Evolutionary conservation across 2,888 invertebrate species (phyloP).

Genomic region (Cosmorhoe ocellata): DNA sequence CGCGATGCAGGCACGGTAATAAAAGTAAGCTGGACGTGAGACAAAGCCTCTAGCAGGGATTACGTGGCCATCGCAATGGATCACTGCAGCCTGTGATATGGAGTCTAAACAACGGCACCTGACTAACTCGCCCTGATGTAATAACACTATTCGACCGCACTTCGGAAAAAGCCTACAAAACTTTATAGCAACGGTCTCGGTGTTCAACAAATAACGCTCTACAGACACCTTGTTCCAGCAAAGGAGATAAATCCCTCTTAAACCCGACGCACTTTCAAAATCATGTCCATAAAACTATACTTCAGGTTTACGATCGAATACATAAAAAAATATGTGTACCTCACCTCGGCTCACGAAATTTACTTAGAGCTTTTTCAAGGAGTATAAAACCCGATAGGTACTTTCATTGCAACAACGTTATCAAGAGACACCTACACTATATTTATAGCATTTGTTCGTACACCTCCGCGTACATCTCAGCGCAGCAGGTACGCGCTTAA

Average conservation of each 20-base stretch:
- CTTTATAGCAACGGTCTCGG: conserved; percentile 29
- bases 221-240: conserved; percentile 39
- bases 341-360: conserved; percentile 48
- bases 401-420: conserved; percentile 33
- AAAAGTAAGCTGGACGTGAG: conserved; percentile 83
- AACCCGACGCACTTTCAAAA: conserved; percentile 55
- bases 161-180: conserved; percentile 24
- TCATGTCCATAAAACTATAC: conserved; percentile 62
- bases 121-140: conserved; percentile 50
- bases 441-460: conserved; percentile 2
- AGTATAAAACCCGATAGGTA: conserved; percentile 43
- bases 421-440: not conserved
- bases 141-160: conserved; percentile 36
- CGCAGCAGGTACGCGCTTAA: conserved; percentile 3
- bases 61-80: conserved; percentile 77
- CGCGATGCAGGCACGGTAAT: conserved; percentile 80
- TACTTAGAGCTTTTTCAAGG: conserved; percentile 45
- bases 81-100: conserved; percentile 74
- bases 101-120: conserved; percentile 71
- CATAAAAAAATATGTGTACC: conserved; percentile 53
- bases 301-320: conserved; percentile 54
- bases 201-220: conserved; percentile 34
- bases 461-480: not conserved
- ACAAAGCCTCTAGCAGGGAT: conserved; percentile 77
- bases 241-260: conserved; percentile 48